Evolutionary conservation across 2,113 vertebrate genomes (phyloP).

Genomic region (Callaeas wilsoni): DNA sequence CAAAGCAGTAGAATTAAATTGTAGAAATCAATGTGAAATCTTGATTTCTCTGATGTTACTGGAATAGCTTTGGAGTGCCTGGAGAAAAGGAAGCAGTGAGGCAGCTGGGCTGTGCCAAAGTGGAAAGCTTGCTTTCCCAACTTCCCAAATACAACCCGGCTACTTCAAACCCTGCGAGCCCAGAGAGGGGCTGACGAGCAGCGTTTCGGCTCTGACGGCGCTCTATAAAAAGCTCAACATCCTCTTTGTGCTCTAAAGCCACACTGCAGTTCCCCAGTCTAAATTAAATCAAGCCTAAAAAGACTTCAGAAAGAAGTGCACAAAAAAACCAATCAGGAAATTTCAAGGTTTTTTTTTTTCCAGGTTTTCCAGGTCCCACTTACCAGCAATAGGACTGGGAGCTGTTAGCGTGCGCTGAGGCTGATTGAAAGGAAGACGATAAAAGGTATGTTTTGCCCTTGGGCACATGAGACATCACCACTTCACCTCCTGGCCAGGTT

Average conservation of each 20-base stretch:
- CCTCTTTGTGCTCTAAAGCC: not conserved
- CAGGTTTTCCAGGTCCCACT: not conserved
- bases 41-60: not conserved
- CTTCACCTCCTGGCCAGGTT: too few relatives aligned
- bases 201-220: rapidly evolving
- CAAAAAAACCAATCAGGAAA: not conserved
- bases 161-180: not conserved
- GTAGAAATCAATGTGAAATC: not conserved
- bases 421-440: not conserved
- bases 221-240: not conserved
- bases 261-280: rapidly evolving
- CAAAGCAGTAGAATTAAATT: not conserved
- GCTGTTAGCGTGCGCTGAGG: rapidly evolving
- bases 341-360: too few relatives aligned
- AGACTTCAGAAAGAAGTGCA: not conserved
- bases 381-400: rapidly evolving
- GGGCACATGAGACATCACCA: rapidly evolving
- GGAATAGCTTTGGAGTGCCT: not conserved
- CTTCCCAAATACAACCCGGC: not conserved
- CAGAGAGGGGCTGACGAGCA: not conserved
- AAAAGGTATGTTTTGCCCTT: too few relatives aligned
- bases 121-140: not conserved
- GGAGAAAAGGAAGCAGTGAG: not conserved
- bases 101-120: not conserved
- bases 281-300: not conserved